Conservation (phyloP, 2,888 invertebrate genomes). For the Holacanthella duospinosa region DNA sequence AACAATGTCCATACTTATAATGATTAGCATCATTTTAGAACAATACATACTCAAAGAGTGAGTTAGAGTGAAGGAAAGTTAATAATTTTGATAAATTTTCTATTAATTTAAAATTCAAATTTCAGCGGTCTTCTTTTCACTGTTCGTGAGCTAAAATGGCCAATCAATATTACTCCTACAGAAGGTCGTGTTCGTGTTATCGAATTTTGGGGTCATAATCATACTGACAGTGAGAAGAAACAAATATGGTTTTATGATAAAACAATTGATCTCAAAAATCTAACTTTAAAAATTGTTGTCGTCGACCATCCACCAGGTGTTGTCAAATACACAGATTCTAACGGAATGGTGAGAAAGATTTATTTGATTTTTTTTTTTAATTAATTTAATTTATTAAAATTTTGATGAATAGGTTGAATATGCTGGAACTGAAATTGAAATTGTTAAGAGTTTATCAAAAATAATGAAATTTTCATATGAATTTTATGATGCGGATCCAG, state of each 20-base stretch:
- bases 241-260: conserved; percentile 30
- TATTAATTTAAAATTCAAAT: no score
- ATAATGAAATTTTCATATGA: conserved; percentile 36
- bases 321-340: conserved; percentile 23
- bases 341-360: conserved; percentile 16
- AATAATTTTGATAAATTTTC: no score
- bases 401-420: conserved; percentile 21
- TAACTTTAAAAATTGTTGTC: conserved; percentile 27
- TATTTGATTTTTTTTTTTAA: no score
- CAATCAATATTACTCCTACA: conserved; percentile 12
- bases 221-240: conserved; percentile 8
- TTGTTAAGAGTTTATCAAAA: conserved; percentile 27
- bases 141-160: conserved; percentile 32
- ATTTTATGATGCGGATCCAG: conserved; percentile 27
- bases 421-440: conserved; percentile 35
- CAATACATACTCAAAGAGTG: no score
- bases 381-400: no score
- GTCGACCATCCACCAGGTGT: conserved; percentile 37
- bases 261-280: conserved; percentile 28
- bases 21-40: no score
- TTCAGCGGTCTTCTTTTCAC: conserved; percentile 27
- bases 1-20: no score
- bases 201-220: conserved; percentile 28
- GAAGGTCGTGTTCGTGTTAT: conserved; percentile 19
- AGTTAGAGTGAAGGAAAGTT: no score